A percentile compares a stretch with the other conserved stretches of the same genome.
Conservation (phyloP, 2,797 vertebrate genomes). For the Enteromius radiatus region DNA sequence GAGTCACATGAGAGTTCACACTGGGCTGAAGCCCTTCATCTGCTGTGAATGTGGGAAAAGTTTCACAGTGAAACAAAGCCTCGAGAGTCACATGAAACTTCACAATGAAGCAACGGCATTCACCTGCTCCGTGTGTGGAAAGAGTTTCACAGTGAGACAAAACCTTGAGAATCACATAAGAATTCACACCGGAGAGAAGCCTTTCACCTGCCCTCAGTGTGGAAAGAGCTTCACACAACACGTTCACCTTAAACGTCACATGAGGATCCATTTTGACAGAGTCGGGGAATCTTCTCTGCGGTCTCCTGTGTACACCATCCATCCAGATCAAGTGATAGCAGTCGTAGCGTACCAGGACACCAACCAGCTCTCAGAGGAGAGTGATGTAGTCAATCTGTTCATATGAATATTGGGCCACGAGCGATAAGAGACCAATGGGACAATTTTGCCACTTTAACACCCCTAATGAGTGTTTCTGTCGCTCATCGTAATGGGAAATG, state of each 20-base stretch:
- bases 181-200: conserved; percentile 8
- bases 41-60: conserved; percentile 18
- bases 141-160: background rate
- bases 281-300: background rate
- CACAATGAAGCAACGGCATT: background rate
- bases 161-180: conserved; percentile 11
- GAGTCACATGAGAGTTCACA: conserved; percentile 32
- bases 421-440: background rate
- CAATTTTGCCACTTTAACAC: background rate
- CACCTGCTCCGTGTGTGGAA: background rate
- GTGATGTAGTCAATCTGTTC: background rate
- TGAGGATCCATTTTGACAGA: conserved; percentile 8
- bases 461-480: background rate
- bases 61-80: conserved; percentile 12
- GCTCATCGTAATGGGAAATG: background rate
- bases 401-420: background rate
- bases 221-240: conserved; percentile 17
- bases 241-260: conserved; percentile 1
- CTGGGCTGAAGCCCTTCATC: conserved; percentile 8
- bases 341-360: background rate
- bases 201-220: conserved; percentile 10
- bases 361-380: background rate
- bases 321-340: background rate
- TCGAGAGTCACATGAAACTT: background rate
- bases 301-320: background rate